Conservation (phyloP, 2,113 vertebrate species). For the Procavia capensis region DNA sequence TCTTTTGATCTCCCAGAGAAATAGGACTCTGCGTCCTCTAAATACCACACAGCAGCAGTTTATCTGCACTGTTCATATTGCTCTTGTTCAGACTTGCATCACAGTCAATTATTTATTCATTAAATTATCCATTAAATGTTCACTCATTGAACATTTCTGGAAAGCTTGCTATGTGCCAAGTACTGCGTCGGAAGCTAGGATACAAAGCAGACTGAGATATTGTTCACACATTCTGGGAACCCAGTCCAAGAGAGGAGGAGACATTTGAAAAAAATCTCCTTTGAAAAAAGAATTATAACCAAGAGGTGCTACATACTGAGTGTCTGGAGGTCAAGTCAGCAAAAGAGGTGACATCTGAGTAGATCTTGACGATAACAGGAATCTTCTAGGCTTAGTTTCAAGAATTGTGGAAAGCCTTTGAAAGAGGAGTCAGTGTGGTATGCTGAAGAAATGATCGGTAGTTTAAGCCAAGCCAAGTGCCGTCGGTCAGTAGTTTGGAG, state of each 20-base stretch:
- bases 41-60: not conserved
- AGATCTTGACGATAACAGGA: not conserved
- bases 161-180: not conserved
- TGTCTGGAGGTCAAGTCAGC: not conserved
- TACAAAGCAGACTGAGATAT: not conserved
- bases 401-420: not conserved
- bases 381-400: constrained; percentile 35
- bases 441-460: not conserved
- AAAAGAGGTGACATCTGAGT: not conserved
- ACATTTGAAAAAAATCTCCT: not conserved
- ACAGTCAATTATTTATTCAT: not conserved
- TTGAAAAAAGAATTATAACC: not conserved
- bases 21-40: not conserved
- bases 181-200: not conserved
- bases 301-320: not conserved
- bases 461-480: too few species aligned
- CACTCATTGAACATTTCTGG: not conserved
- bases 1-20: constrained; percentile 23
- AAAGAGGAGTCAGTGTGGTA: not conserved
- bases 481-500: too few species aligned
- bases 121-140: not conserved
- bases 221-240: not conserved
- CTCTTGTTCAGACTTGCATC: not conserved
- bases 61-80: not conserved
- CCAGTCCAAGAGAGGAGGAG: not conserved